Percentiles rank a stretch among this genome's conserved stretches.
phyloP scores from a whole-genome alignment of 2,113 vertebrate genomes.

The Hippocampus abdominalis region DNA sequence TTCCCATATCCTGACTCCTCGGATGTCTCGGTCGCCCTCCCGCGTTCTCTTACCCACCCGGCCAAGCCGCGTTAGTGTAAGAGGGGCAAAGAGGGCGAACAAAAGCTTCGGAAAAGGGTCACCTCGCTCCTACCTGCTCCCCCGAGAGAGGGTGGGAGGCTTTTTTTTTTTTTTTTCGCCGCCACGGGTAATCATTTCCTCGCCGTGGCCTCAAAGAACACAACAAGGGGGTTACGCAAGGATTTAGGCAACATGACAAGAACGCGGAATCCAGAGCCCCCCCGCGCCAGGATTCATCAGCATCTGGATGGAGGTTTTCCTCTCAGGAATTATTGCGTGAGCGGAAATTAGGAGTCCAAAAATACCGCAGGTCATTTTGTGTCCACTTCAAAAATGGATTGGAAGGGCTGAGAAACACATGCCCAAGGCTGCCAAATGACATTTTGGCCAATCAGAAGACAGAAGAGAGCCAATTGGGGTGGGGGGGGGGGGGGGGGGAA shows the following conservation, averaged over 20 bases:
- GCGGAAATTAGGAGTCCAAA: not conserved
- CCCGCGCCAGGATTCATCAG: not conserved
- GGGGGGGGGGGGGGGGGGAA: too few relatives aligned
- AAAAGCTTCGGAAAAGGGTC: slow-evolving; percentile 37
- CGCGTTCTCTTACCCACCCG: slow-evolving; percentile 1
- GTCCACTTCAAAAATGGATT: not conserved
- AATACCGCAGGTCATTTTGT: slow-evolving; percentile 1
- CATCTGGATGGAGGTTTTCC: slow-evolving; percentile 10
- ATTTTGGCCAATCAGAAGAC: not conserved
- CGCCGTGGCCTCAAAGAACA: slow-evolving; percentile 53
- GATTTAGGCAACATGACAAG: slow-evolving; percentile 25
- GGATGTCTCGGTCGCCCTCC: slow-evolving; percentile 3
- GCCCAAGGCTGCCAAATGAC: not conserved
- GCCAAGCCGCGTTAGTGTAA: slow-evolving; percentile 6
- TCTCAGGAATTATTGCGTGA: not conserved
- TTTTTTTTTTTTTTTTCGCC: slow-evolving; percentile 73
- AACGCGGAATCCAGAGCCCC: not conserved
- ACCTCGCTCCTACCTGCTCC: slow-evolving; percentile 64
- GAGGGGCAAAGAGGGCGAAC: slow-evolving; percentile 24
- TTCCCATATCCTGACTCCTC: slow-evolving; percentile 62
- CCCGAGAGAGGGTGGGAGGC: slow-evolving; percentile 70
- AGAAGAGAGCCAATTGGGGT: not conserved
- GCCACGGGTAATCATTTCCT: slow-evolving; percentile 74
- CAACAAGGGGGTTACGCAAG: slow-evolving; percentile 56
- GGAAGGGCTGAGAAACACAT: not conserved